A percentile compares a stretch with the other conserved stretches of the same genome.
phyloP scores from a whole-genome alignment of 2,888 invertebrate species.

The Ectemnius lituratus region DNA sequence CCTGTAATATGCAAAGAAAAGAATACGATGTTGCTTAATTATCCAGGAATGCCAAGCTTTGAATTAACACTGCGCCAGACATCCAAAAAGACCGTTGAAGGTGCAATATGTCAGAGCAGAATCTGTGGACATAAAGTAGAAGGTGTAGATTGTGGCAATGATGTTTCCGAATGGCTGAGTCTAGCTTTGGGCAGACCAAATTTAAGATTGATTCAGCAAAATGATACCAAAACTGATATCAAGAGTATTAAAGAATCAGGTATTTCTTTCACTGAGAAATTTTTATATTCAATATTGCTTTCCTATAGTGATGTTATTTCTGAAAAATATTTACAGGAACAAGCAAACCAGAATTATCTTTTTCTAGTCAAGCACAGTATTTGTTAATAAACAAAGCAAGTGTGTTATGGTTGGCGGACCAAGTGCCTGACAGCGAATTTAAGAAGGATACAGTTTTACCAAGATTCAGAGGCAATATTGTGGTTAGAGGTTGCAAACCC shows the following conservation, averaged over 20 bases:
- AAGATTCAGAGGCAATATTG: slow-evolving; percentile 94
- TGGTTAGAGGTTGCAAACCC: slow-evolving; percentile 85
- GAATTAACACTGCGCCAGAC: slow-evolving; percentile 79
- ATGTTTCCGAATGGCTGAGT: slow-evolving; percentile 89
- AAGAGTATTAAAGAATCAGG: no score
- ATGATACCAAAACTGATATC: not conserved
- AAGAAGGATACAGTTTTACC: slow-evolving; percentile 82
- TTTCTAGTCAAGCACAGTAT: slow-evolving; percentile 92
- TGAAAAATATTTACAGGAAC: slow-evolving; percentile 48
- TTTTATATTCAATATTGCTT: slow-evolving; percentile 7
- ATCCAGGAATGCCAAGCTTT: slow-evolving; percentile 80
- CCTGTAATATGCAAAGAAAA: slow-evolving; percentile 84
- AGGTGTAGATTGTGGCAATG: slow-evolving; percentile 91
- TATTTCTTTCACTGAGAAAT: not conserved
- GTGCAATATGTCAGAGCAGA: slow-evolving; percentile 86
- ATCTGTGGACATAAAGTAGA: slow-evolving; percentile 90
- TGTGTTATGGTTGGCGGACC: slow-evolving; percentile 84
- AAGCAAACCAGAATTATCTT: slow-evolving; percentile 79
- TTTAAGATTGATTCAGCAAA: slow-evolving; percentile 81
- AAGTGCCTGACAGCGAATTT: slow-evolving; percentile 79
- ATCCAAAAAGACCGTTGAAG: slow-evolving; percentile 67
- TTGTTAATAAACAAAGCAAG: slow-evolving; percentile 89
- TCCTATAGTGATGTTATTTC: slow-evolving; percentile 10
- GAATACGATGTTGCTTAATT: slow-evolving; percentile 80
- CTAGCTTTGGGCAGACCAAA: slow-evolving; percentile 84